Evolutionary conservation across 2,888 invertebrate genomes (phyloP).

Genomic region (Athalia rosae): DNA sequence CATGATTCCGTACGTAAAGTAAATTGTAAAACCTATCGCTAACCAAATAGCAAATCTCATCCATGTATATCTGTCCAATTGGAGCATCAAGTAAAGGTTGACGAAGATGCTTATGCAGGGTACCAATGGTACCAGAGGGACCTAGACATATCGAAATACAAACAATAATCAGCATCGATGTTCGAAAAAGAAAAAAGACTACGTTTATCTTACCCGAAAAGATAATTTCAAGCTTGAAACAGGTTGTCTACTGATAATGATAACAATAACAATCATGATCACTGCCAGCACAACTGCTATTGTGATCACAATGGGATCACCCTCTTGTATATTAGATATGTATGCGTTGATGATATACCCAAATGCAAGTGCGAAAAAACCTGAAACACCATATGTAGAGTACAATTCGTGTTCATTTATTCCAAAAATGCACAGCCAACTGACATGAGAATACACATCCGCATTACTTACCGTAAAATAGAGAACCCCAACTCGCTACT

Average conservation of each 20-base stretch:
- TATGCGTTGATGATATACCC: slow-evolving; percentile 74
- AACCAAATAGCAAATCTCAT: slow-evolving; percentile 92
- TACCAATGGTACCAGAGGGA: slow-evolving; percentile 89
- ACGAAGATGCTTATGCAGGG: slow-evolving; percentile 90
- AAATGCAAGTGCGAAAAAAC: slow-evolving; percentile 76
- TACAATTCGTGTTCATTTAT: slow-evolving; percentile 12
- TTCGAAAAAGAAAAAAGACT: slow-evolving; percentile 22
- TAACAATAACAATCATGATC: slow-evolving; percentile 75
- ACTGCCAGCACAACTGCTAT: slow-evolving; percentile 73
- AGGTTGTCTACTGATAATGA: slow-evolving; percentile 84
- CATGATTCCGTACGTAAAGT: slow-evolving; percentile 88
- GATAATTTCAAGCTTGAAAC: slow-evolving; percentile 78
- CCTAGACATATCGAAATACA: slow-evolving; percentile 74
- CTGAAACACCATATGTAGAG: slow-evolving; percentile 71
- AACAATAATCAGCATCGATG: slow-evolving; percentile 45
- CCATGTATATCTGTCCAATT: slow-evolving; percentile 91
- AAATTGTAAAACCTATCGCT: slow-evolving; percentile 86
- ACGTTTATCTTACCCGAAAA: slow-evolving; percentile 78
- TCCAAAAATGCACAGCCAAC: slow-evolving; percentile 13
- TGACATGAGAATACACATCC: not conserved
- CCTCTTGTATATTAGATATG: slow-evolving; percentile 59
- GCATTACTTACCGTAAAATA: slow-evolving; percentile 76
- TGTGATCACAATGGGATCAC: slow-evolving; percentile 71
- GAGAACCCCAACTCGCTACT: slow-evolving; percentile 80
- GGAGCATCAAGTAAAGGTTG: slow-evolving; percentile 94